Evolutionary conservation across 2,797 vertebrate genomes (phyloP).

Genomic region (Peromyscus eremicus): DNA sequence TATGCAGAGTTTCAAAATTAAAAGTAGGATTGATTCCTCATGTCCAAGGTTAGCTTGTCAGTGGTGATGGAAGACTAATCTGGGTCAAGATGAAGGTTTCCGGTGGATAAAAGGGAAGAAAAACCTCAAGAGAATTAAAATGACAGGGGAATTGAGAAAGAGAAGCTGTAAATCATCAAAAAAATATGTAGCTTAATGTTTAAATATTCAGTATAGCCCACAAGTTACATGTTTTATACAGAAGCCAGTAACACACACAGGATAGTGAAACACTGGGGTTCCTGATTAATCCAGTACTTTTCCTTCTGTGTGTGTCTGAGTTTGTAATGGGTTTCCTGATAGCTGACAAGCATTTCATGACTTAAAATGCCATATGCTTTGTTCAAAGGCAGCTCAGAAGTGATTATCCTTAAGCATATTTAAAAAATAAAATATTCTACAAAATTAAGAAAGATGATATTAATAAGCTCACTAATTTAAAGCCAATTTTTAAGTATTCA

Average conservation of each 20-base stretch:
- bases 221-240: not conserved
- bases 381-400: not conserved
- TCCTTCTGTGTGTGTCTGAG: not conserved
- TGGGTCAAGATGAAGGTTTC: not conserved
- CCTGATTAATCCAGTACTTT: not conserved
- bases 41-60: not conserved
- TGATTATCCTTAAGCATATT: not conserved
- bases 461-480: not conserved
- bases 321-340: not conserved
- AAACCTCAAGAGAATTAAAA: not conserved
- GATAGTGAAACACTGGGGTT: not conserved
- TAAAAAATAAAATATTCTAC: not conserved
- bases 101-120: not conserved
- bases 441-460: not conserved
- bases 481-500: not conserved
- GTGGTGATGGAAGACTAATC: not conserved
- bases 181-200: not conserved
- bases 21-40: not conserved
- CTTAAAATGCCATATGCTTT: not conserved
- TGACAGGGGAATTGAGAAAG: not conserved
- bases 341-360: not conserved
- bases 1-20: constrained; percentile 19
- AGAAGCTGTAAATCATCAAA: not conserved
- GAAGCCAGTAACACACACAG: not conserved
- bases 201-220: not conserved